Base-by-base conservation (phyloP, 2,797 vertebrate genomes). In the Allobates femoralis region DNA sequence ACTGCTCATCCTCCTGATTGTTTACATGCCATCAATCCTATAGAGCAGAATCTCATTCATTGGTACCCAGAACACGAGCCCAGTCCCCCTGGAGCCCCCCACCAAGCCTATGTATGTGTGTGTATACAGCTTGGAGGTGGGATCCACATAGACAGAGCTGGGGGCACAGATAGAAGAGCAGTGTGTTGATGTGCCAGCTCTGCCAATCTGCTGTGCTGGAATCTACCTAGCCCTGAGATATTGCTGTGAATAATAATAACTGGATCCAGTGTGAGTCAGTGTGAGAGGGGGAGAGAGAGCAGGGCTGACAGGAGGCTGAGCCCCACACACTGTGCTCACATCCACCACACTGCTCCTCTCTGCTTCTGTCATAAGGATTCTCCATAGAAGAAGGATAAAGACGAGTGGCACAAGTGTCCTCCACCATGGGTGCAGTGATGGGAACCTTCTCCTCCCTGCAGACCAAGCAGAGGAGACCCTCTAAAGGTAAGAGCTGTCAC, bases 381-480 rank as follows among this genome's bases (percentile, higher is more conserved):
- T 87, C 51, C 89, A 75, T 88, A 85, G 89, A 85, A 89, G 85
- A 89, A 84, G 88, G 58, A 85, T 46, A n/a, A 86, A 79, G 73
- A 87, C 88, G 92, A 89, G 46, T 87, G 51, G 67, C 90, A 34
- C 87, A 73, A 92, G 91, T 92, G 90, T 90, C 90, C 79, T 89
- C 91, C 91, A 91, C 53, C 90, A 99, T 99, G 98, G 98, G 98
- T 89, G 98, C 98, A 91, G 98, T 99, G 91, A 97, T 99, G 96
- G 98, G 98, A 92, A 99, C 97, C 73, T 96, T 99, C 94, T 98
- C 97, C 75, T 98, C 98, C 94, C 96, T 99, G 95, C 97, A 99
- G 94, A 98, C 97, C 90, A 99, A 97, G 95, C 97, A 98, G 95
- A 97, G 98, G 92, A 92, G 96, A 95, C 96, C 96, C 67, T 96